Base-by-base conservation (phyloP, 1,140 invertebrate species). In the Asbolus verrucosus region DNA sequence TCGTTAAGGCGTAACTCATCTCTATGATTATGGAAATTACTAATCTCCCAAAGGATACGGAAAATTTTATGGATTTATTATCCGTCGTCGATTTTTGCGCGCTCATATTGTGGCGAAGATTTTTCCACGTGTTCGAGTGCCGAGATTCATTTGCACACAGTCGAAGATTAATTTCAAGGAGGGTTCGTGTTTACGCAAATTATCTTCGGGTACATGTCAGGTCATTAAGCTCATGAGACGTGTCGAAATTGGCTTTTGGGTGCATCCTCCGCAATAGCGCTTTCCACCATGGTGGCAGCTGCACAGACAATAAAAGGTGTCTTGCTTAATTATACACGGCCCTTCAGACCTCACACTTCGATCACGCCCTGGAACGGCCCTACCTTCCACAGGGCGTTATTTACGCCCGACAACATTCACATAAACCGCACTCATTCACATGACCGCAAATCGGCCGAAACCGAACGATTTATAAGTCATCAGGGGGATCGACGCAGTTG, bases 321-420 rank as follows among this genome's bases (percentile, higher is more conserved):
- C 72, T 67, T 36, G 39, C 60, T 63, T 73, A 73, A 73, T 73
- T 73, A 73, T 73, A 73, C 68, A 70, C 72, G 69, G 72, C 70
- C 41, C 65, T 63, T 36, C 21, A 27, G 63, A 66, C 63, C 63
- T 66, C 63, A 66, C 63, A 66, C 63, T 50, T 9, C n/a, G 63
- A 66, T 66, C 63, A 66, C 63, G 63, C 63, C 63, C 63, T 66
- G 13, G 9, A 33, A 62, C 60, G 30, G 60, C 60, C 60, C 60
- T 62, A 24, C 18, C 27, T 27, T 30, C 41, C 41, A 24, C 50
- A 59, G 50, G 30, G 30, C 60, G 30, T 63, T 63, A 63, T 63
- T 63, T 63, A 63, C 21, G 46, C 21, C 14, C 41, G 15, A 46
- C 41, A 46, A 27, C 24, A 27, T 27, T 46, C 18, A 18, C 16